Base-by-base conservation (phyloP, 2,113 vertebrate species). In the Paraplagusia blochii region DNA sequence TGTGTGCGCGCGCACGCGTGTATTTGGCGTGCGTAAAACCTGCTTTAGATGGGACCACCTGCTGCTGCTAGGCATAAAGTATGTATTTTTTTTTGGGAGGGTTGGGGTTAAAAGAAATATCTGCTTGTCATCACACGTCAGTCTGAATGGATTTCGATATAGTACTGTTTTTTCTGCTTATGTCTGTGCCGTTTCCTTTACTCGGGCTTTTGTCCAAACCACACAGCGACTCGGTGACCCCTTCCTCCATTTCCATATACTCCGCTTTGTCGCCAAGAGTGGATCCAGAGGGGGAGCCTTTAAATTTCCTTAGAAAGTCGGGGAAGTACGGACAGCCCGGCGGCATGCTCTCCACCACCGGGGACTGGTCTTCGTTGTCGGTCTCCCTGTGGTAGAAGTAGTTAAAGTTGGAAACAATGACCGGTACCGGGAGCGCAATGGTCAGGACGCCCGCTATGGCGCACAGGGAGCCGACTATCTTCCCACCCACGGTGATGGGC, bases 391-490 rank as follows among this genome's bases (percentile, higher is more conserved):
- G 97, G 86, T 99, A 99, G 84, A 99, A 99, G 89, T 99, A 99
- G 88, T 99, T 99, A 87, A 99, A 99, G 92, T 99, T 99, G 87
- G 97, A 99, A 76, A 99, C 97, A 74, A 99, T 99, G 82, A 99
- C 97, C 50, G 97, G 97, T 81, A 99, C 97, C 51, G 96, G 97
- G 59, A 99, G 92, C 81, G 97, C 97, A 81, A 99, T 99, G 86
- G 97, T 99, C 74, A 99, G 84, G 75, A 99, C 97, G 62, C 97
- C 97, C 0, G 97, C 97, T 53, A 99, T 99, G 80, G 97, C 96
- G 90, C 97, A 99, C 54, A 99, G 87, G 46, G 97, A 99, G 79
- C 97, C 97, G 19, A 99, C 97, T 40, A 99, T 99, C 85, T 99
- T 99, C 53, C 97, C 97, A 7, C 97, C 95, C 33, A 99, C 95